Percentiles rank a stretch among this genome's conserved stretches.
These are phyloP conservation scores for Equus quagga DNA, from an alignment of 2,113 vertebrate species.

Conservation along the genomic window DNA sequence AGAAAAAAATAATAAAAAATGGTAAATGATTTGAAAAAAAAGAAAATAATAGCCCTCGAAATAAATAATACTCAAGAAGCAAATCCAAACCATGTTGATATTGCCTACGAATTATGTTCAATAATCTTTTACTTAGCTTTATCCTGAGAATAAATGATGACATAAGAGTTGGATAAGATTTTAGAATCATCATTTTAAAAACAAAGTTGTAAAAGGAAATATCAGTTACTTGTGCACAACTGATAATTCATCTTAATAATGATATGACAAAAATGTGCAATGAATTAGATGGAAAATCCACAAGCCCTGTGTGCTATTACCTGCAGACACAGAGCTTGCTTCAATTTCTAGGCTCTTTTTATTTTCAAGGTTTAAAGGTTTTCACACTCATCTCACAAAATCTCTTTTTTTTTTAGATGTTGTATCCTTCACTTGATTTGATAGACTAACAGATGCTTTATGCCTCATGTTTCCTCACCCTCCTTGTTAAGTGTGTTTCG, in stretches of 20 bases:
- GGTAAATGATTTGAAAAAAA: too few relatives aligned
- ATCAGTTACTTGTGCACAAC: neutral
- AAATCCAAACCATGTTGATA: slow-evolving; percentile 43
- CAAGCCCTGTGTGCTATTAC: neutral
- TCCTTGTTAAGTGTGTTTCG: slow-evolving; percentile 1
- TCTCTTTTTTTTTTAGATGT: neutral
- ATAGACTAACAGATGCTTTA: slow-evolving; percentile 47
- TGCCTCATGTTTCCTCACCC: neutral
- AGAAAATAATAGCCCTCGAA: neutral
- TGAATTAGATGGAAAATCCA: neutral
- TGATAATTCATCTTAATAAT: neutral
- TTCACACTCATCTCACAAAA: slow-evolving; percentile 10
- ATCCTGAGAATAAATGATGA: neutral
- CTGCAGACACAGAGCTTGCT: neutral
- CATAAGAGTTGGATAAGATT: neutral
- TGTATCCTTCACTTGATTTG: slow-evolving; percentile 25
- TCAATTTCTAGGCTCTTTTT: neutral
- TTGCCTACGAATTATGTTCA: neutral
- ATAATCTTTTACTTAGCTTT: slow-evolving; percentile 40
- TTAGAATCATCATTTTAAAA: slow-evolving; percentile 25
- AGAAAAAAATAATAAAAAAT: too few relatives aligned
- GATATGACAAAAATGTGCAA: neutral
- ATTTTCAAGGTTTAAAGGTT: slow-evolving; percentile 3
- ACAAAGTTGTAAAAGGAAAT: neutral
- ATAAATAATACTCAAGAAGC: neutral